These are phyloP conservation scores for Otocyon megalotis DNA, from an alignment of 2,113 vertebrate species.

Conservation along the genomic window DNA sequence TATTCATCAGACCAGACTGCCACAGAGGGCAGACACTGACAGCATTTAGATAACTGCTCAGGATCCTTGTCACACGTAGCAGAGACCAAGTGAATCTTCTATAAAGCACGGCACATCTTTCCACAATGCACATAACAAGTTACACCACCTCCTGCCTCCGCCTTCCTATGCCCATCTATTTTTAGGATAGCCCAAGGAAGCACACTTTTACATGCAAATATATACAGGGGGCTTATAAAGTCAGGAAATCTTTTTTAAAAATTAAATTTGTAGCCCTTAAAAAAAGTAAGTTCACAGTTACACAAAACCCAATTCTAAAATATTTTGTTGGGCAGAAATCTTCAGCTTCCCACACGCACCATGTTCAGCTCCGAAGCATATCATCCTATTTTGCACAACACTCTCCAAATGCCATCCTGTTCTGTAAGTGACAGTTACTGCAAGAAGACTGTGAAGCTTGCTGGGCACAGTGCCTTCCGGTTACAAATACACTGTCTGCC, in stretches of 20 bases:
- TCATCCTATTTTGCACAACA: background rate
- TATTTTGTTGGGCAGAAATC: constrained; percentile 36
- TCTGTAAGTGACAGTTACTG: background rate
- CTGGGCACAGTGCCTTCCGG: background rate
- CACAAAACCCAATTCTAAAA: constrained; percentile 26
- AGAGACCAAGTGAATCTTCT: constrained; percentile 60
- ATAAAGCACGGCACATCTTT: background rate
- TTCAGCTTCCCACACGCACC: background rate
- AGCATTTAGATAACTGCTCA: background rate
- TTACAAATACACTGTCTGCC: background rate
- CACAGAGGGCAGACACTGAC: constrained; percentile 55
- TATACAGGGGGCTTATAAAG: constrained; percentile 58
- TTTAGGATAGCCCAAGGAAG: background rate
- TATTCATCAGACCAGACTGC: constrained; percentile 11
- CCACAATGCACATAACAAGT: background rate
- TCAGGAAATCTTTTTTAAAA: background rate
- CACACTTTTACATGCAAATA: constrained; percentile 54
- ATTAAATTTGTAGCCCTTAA: background rate
- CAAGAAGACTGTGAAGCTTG: background rate
- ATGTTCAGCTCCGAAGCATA: background rate
- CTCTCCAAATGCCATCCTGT: background rate
- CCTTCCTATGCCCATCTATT: background rate
- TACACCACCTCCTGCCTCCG: background rate
- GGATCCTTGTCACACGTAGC: constrained; percentile 74
- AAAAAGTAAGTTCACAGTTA: background rate